phyloP scores from a whole-genome alignment of 2,113 vertebrate species.

The Macaca nemestrina region DNA sequence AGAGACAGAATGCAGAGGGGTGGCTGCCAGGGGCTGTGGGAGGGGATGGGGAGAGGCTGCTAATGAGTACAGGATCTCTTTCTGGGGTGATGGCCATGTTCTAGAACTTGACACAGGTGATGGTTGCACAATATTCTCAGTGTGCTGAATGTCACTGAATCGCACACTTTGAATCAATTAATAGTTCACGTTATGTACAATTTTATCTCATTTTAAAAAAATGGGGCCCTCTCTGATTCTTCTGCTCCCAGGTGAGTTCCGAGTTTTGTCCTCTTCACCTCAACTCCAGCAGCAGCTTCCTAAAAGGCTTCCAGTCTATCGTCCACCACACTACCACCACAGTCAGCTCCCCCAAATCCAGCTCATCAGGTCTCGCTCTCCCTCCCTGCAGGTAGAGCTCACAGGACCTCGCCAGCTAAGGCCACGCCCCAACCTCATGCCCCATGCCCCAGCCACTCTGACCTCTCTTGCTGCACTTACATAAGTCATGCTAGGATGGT shows the following conservation, averaged over 20 bases:
- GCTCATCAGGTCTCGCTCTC: fast-evolving
- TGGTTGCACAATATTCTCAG: fast-evolving
- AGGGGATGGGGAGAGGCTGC: not conserved
- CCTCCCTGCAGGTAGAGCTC: not conserved
- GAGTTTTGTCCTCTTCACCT: too few relatives aligned
- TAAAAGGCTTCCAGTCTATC: not conserved
- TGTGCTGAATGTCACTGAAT: too few relatives aligned
- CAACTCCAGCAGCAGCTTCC: not conserved
- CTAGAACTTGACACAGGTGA: not conserved
- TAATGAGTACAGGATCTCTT: fast-evolving
- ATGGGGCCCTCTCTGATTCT: not conserved
- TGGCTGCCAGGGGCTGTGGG: fast-evolving
- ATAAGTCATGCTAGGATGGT: not conserved
- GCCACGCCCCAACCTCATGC: not conserved
- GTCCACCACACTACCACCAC: fast-evolving
- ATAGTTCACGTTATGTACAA: fast-evolving
- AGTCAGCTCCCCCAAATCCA: not conserved
- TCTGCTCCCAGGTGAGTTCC: too few relatives aligned
- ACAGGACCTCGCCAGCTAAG: not conserved
- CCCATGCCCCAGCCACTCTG: not conserved
- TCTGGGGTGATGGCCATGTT: fast-evolving
- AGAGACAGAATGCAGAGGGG: not conserved
- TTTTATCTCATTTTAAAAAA: too few relatives aligned
- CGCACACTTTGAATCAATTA: not conserved
- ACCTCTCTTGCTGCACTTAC: not conserved